Evolutionary conservation across 2,797 vertebrate genomes (phyloP), one percentile per base, ranked within the genome.

Genomic region (Brotula barbata): DNA sequence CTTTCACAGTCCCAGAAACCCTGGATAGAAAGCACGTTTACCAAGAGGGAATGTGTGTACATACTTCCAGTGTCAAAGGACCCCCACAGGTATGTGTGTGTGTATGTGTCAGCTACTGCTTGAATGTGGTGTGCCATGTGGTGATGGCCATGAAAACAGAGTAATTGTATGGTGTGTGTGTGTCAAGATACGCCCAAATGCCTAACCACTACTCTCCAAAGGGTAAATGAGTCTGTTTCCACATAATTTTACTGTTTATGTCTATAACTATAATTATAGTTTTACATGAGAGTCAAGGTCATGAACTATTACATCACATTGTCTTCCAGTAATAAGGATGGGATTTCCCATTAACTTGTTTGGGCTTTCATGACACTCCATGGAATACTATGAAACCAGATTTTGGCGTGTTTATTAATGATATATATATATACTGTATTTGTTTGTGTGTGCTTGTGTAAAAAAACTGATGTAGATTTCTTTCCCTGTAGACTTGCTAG

Each of bases 21-120:
- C 93, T 99, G 97, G 97, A 99, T 99, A 96, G 97, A 98, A 95
- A 96, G 91, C 88, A 96, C 95, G 93, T 98, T 99, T 93, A 96
- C 92, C 84, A 99, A 96, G 93, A 95, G 97, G 91, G 97, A 99
- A 94, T 99, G 97, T 91, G 94, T 96, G 64, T 97, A 99, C 85
- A 97, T 99, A 90, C 95, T 99, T 91, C 96, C 97, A 86, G 96
- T 93, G 90, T 98, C 97, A 86, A 99, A 97, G 89, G 96, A 99
- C 85, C 97, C 96, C 77, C 97, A 98, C 97, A 98, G 97, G 97
- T 99, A 94, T 84, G 84, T 78, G 79, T 68, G 58, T 36, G 9
- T 69, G 58, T 36, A 8, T 69, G 11, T 20, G 22, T 39, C 20
- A 13, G 23, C 37, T 43, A 50, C 14, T 37, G 58, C 44, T 17